Base-by-base conservation (phyloP, 2,888 invertebrate species). In the Neoascia interrupta region DNA sequence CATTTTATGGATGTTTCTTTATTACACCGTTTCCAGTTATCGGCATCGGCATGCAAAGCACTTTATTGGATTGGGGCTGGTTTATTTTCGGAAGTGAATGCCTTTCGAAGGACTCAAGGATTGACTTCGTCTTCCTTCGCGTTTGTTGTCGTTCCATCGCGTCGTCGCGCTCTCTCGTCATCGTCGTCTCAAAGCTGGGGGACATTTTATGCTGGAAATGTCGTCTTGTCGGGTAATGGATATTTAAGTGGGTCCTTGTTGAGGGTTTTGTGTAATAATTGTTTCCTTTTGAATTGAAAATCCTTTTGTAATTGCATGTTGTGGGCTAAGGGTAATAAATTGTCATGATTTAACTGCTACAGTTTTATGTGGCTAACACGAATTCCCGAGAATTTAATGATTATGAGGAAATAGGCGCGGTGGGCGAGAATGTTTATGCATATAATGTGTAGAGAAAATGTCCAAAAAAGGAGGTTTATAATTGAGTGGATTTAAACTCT, bases 211-310 rank as follows among this genome's bases (percentile, higher is more conserved):
- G 18, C 36, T 41, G 54, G 26, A 43, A 79, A 45, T 79, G 54
- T 54, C 66, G 60, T 54, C 70, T 49, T 54, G 26, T 60, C 37
- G 8, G 60, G 49, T 79, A 73, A 79, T 79, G 79, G 60, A 54
- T 60, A 73, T 79, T 73, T 79, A 79, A 73, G 79, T 79, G 79
- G 79, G 79, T 68, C 72, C 73, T 79, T 68, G 72, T 66, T 72
- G 58, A 39, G 36, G 43, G 23, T 51, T 66, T 68, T 73, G 66
- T 72, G 61, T 66, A 79, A 61, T 79, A 68, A 79, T 79, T 79
- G 79, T 79, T 79, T 79, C 79, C 79, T 45, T 76, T 73, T 61
- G 79, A 79, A 79, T 73, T 73, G 66, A 73, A 79, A 73, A 66
- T 68, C 72, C 73, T 61, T 79, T 73, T 61, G 72, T 79, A 73